Evolutionary conservation across 1,140 invertebrate species (phyloP).

Genomic region (Apis laboriosa): DNA sequence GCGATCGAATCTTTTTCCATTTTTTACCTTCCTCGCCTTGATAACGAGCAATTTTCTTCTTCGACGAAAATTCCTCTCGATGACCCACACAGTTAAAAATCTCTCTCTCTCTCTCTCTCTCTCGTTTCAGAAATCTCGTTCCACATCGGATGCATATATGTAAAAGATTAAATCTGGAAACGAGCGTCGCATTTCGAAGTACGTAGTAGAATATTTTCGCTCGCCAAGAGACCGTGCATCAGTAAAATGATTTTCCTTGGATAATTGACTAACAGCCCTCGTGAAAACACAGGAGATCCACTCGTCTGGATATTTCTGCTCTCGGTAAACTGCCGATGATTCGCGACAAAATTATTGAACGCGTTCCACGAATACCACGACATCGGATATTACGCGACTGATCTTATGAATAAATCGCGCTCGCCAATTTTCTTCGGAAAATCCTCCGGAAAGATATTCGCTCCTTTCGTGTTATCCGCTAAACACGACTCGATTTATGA

Average conservation of each 20-base stretch:
- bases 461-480: background rate
- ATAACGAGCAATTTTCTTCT: too few species aligned
- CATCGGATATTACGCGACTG: background rate
- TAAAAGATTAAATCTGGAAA: background rate
- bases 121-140: too few species aligned
- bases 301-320: slow-evolving; percentile 7
- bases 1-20: background rate
- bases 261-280: background rate
- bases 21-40: too few species aligned
- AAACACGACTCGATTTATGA: background rate
- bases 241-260: background rate
- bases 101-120: too few species aligned
- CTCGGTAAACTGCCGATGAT: slow-evolving; percentile 9
- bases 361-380: slow-evolving; percentile 4
- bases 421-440: background rate
- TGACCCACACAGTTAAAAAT: too few species aligned
- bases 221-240: background rate
- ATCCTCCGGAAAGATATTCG: background rate
- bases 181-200: background rate
- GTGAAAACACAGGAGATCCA: background rate
- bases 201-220: background rate
- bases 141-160: too few species aligned
- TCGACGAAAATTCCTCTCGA: too few species aligned
- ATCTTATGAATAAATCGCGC: background rate
- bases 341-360: slow-evolving; percentile 13